phyloP scores from a whole-genome alignment of 2,888 invertebrate species.

The Epinotia ramella region DNA sequence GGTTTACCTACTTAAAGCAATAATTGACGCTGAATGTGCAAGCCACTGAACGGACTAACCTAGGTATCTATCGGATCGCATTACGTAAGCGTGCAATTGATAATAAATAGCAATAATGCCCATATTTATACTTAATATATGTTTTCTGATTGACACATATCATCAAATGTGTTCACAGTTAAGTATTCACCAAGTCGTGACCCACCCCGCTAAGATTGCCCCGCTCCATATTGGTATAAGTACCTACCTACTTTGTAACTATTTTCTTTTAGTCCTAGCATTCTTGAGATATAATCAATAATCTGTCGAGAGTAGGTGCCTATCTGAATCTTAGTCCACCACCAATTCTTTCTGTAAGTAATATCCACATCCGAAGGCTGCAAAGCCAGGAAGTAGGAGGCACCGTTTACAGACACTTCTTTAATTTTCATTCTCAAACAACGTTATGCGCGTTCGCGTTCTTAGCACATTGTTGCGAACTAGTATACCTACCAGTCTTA shows the following conservation, averaged over 20 bases:
- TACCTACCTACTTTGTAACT: too few relatives aligned
- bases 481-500: neutral
- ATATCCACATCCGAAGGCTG: neutral
- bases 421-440: neutral
- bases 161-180: conserved; percentile 25
- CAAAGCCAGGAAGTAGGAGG: neutral
- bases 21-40: conserved; percentile 28
- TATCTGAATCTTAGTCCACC: neutral
- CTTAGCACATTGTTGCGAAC: neutral
- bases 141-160: conserved; percentile 27
- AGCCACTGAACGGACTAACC: conserved; percentile 30
- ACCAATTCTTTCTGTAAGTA: neutral
- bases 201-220: neutral
- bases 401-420: neutral
- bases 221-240: neutral
- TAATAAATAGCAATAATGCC: conserved; percentile 33
- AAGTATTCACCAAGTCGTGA: neutral
- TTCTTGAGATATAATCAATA: neutral
- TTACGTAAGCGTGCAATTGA: conserved; percentile 44
- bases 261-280: neutral
- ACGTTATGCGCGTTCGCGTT: too few relatives aligned
- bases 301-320: neutral
- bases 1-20: conserved; percentile 12
- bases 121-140: conserved; percentile 24
- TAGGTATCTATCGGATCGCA: conserved; percentile 28